Base-by-base conservation (phyloP, 2,888 invertebrate species). In the Pristionchus mayeri region DNA sequence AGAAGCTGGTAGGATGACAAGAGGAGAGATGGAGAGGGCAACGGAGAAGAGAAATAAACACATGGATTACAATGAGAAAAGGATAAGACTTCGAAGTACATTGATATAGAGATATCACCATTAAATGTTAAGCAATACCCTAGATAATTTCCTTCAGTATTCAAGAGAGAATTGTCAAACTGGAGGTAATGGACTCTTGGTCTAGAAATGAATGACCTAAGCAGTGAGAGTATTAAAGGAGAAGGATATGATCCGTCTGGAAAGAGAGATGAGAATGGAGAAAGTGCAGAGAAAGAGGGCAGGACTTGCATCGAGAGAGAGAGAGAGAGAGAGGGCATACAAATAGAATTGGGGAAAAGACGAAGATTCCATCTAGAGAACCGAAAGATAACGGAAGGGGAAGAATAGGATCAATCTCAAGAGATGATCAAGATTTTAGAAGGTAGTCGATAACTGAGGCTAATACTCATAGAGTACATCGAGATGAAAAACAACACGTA, bases 291-390 rank as follows among this genome's bases (percentile, higher is more conserved):
- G 40, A 40, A 44, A 44, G 44, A 44, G 13, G 44, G 44, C n/a
- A 67, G 67, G 67, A 67, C 67, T 67, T 67, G 67, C 18, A n/a
- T n/a, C n/a, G n/a, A n/a, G n/a, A n/a, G n/a, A n/a, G n/a, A n/a
- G n/a, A n/a, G n/a, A n/a, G n/a, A 37, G 37, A 67, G 67, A 67
- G 67, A 67, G 21, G 37, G 18, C 18, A 67, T 34, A 37, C 34
- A 67, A 37, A 67, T 67, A 37, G 37, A 67, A 67, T 67, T 67
- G 67, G 34, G n/a, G 37, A 37, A 37, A 67, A n/a, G 67, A 67
- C 18, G 37, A 67, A 37, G 67, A 67, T 67, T 60, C 27, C 60
- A 60, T 60, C 27, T 30, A 60, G n/a, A 60, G 30, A 30, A 60
- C 27, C 1, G 18, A 30, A 60, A 24, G 60, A 60, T 11, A 30